Evolutionary conservation across 2,797 vertebrate genomes (phyloP), one percentile per base, ranked within the genome.

Genomic region (Catamblyrhynchus diadema): DNA sequence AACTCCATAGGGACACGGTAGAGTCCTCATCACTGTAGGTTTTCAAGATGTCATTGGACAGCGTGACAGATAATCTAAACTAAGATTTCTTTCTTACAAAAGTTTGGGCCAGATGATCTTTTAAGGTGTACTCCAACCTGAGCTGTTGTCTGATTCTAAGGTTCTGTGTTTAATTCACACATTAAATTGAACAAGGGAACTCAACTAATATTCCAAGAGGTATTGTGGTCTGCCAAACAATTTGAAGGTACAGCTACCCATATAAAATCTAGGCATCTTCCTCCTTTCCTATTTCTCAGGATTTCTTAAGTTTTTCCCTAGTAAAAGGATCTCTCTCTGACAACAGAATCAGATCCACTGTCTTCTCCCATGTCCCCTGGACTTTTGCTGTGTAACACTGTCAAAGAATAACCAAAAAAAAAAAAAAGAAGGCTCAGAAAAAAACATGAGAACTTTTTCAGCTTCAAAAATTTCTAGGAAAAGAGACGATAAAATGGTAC

Each of bases 61-160:
- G 11, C 1, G 3, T 48, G 21, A 18, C 35, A 37, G 44, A 44
- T 54, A 27, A 62, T 50, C n/a, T 57, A 51, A 83, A 1, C 3
- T 41, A 41, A 61, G 12, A 19, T 66, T 28, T 2, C 6, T 74
- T 78, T 93, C 21, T 59, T 3, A 37, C 0, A 8, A 44, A 81
- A 21, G 1, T 6, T 32, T 69, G 35, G 4, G 42, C 22, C 10
- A 48, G 6, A 18, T 28, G 25, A 44, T 47, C 8, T 67, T 85
- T 53, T 0, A 0, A 56, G 4, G 6, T 51, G 11, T 9, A 2
- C 61, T 84, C 16, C 21, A 74, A 22, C 10, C 4, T 1, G 0
- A 42, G 1, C 5, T 61, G 25, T 18, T 48, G 42, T 69, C 47
- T 23, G 35, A 28, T 51, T 65, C 12, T 51, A 7, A 32, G 23